Conservation (phyloP, 2,113 vertebrate genomes). For the Noctilio leporinus region DNA sequence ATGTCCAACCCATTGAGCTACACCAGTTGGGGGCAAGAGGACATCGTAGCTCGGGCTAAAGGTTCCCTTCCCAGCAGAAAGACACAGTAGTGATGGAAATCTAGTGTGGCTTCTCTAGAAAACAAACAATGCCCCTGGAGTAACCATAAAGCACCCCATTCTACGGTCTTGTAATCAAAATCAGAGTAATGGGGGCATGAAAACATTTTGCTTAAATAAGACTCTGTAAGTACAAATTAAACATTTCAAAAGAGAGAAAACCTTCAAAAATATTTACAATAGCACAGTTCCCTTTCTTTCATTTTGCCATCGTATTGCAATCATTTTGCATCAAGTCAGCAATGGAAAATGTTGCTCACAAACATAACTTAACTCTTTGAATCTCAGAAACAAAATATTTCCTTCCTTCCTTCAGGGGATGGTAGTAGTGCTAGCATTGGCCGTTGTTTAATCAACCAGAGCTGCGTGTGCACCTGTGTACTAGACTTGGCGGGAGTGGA, state of each 20-base stretch:
- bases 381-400: background rate
- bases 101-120: background rate
- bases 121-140: background rate
- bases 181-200: background rate
- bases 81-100: background rate
- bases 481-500: rapidly evolving
- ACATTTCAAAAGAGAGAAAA: background rate
- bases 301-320: background rate
- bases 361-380: background rate
- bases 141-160: background rate
- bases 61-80: constrained; percentile 40
- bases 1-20: too few species aligned
- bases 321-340: background rate
- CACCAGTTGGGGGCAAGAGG: too few species aligned
- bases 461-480: rapidly evolving
- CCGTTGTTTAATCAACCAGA: too few species aligned
- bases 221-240: background rate
- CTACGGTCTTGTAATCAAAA: background rate
- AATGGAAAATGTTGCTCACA: background rate
- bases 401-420: background rate
- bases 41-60: constrained; percentile 48
- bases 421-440: too few species aligned
- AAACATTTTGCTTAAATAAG: background rate
- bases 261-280: background rate
- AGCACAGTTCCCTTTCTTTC: background rate